A percentile compares a stretch with the other conserved stretches of the same genome.
Conservation (phyloP, 2,888 invertebrate genomes). For the Syritta pipiens region DNA sequence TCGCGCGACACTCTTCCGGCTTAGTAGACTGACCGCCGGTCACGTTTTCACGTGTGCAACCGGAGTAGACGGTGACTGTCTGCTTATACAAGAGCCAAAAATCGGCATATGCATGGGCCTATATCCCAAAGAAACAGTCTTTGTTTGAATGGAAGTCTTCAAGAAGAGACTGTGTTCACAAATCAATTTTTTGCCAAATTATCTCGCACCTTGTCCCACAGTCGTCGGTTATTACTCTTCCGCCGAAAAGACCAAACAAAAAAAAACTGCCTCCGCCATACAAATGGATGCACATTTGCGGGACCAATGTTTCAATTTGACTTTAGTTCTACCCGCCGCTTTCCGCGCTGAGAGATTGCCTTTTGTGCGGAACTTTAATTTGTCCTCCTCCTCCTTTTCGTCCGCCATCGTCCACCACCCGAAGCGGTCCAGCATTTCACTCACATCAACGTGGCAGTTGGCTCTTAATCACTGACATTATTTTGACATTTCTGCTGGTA, state of each 20-base stretch:
- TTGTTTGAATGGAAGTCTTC: not conserved
- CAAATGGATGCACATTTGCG: constrained; percentile 56
- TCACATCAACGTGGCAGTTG: constrained; percentile 51
- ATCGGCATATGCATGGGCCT: no score
- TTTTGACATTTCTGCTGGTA: constrained; percentile 66
- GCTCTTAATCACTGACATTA: constrained; percentile 69
- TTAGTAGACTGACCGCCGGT: no score
- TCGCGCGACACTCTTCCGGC: no score
- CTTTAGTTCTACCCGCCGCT: not conserved
- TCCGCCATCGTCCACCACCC: no score
- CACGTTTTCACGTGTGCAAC: no score
- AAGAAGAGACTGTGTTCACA: not conserved
- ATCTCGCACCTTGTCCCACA: not conserved
- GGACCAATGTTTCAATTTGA: constrained; percentile 65
- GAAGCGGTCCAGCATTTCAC: constrained; percentile 64
- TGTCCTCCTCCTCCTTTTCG: constrained; percentile 57
- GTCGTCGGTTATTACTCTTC: constrained; percentile 20
- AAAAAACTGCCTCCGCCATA: constrained; percentile 16
- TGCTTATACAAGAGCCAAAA: no score
- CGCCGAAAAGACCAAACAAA: not conserved
- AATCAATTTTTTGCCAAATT: not conserved
- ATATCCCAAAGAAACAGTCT: no score
- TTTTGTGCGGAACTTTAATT: constrained; percentile 27
- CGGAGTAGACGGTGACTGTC: no score
- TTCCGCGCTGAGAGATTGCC: not conserved